Evolutionary conservation across 2,888 invertebrate genomes (phyloP).

Genomic region (Linnaemya vulpina): DNA sequence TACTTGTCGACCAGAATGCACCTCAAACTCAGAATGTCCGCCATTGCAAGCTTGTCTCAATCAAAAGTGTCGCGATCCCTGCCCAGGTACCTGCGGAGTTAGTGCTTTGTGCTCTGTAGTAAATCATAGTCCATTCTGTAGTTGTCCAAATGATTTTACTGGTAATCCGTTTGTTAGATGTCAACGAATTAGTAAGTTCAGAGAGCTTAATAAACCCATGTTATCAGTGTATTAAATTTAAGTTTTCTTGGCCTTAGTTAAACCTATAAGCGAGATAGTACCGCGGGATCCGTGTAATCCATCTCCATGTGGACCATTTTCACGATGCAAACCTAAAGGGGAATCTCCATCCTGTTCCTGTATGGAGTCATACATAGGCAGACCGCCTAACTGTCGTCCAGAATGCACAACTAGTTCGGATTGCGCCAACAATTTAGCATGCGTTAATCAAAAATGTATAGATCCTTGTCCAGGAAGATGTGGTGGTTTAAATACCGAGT

Average conservation of each 20-base stretch:
- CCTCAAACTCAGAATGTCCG: constrained; percentile 89
- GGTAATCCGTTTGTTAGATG: constrained; percentile 92
- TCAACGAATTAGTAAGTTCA: constrained; percentile 84
- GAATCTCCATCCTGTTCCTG: constrained; percentile 90
- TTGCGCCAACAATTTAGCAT: constrained; percentile 88
- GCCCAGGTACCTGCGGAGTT: constrained; percentile 91
- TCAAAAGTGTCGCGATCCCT: constrained; percentile 92
- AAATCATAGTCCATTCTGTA: constrained; percentile 91
- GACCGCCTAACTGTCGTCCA: constrained; percentile 90
- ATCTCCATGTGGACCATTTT: constrained; percentile 91
- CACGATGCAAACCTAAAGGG: constrained; percentile 87
- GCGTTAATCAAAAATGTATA: constrained; percentile 89
- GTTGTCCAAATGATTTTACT: constrained; percentile 86
- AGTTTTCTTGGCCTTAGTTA: constrained; percentile 79
- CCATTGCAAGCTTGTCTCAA: constrained; percentile 90
- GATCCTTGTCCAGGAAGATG: constrained; percentile 90
- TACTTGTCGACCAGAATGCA: constrained; percentile 90
- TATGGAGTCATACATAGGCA: constrained; percentile 86
- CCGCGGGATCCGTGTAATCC: constrained; percentile 88
- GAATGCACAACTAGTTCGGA: constrained; percentile 92
- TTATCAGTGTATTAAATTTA: not conserved
- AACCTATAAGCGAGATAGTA: constrained; percentile 83
- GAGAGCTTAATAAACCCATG: not conserved
- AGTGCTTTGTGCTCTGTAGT: constrained; percentile 90
- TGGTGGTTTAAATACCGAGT: constrained; percentile 89